Evolutionary conservation across 2,888 invertebrate species (phyloP).

Genomic region (Aphidius colemani): DNA sequence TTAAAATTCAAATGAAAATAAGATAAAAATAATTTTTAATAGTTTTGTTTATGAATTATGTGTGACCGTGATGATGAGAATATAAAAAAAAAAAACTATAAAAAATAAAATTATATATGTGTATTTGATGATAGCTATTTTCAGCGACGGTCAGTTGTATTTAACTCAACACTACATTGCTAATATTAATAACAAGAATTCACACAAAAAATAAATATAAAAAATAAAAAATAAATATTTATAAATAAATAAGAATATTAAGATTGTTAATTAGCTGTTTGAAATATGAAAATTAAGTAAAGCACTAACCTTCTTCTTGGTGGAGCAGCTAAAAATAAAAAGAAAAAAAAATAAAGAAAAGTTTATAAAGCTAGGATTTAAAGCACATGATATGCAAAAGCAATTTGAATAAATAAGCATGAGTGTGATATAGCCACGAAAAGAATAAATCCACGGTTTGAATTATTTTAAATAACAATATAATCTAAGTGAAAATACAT

Average conservation of each 20-base stretch:
- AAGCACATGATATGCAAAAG: background rate
- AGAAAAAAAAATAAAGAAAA: conserved; percentile 24
- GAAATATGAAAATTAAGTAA: conserved; percentile 3
- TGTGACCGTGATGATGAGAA: too few species aligned
- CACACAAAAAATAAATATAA: too few species aligned
- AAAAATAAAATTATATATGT: too few species aligned
- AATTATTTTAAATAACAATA: background rate
- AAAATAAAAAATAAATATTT: too few species aligned
- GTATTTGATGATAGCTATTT: too few species aligned
- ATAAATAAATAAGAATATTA: too few species aligned
- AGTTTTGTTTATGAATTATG: too few species aligned
- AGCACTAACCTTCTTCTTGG: conserved; percentile 46
- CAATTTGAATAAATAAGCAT: conserved; percentile 7
- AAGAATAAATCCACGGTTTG: background rate
- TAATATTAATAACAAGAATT: background rate
- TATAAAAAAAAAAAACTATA: too few species aligned
- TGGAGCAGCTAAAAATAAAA: conserved; percentile 35
- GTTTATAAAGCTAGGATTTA: conserved; percentile 2
- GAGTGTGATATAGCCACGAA: too few species aligned
- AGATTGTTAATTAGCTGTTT: too few species aligned
- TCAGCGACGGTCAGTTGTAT: too few species aligned
- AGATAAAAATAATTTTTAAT: background rate
- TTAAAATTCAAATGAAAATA: too few species aligned
- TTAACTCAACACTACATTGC: background rate
- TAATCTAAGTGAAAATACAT: conserved; percentile 5